phyloP scores from a whole-genome alignment of 2,797 vertebrate genomes.

The Sebastes iracundus region DNA sequence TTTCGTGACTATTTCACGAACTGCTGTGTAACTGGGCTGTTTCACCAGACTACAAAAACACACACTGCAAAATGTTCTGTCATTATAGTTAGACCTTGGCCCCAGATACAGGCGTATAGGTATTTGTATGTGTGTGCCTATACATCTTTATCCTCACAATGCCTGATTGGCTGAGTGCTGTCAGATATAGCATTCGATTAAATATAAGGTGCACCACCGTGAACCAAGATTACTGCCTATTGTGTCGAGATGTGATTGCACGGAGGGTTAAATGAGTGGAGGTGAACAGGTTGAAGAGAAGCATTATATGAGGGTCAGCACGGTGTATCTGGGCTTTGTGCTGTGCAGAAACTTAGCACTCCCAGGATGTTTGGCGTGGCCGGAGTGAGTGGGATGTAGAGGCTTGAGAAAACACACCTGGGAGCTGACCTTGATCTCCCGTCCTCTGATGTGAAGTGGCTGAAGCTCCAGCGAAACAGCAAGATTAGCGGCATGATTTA shows the following conservation, averaged over 20 bases:
- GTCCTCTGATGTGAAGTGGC: not conserved
- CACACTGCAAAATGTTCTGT: not conserved
- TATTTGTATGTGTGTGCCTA: not conserved
- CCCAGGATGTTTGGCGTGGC: not conserved
- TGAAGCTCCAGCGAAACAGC: not conserved
- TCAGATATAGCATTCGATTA: not conserved
- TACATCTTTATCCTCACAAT: not conserved
- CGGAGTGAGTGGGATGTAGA: not conserved
- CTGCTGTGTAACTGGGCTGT: no score
- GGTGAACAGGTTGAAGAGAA: not conserved
- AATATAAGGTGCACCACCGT: not conserved
- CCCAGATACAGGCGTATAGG: not conserved
- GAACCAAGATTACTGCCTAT: not conserved
- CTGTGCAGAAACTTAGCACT: not conserved
- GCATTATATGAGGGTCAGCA: not conserved
- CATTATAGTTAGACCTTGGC: not conserved
- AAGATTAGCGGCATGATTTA: conserved; percentile 4
- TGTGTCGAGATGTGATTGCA: not conserved
- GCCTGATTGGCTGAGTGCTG: not conserved
- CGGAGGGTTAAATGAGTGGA: not conserved
- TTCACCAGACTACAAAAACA: not conserved
- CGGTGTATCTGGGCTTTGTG: not conserved
- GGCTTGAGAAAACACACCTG: conserved; percentile 1
- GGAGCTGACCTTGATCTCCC: not conserved
- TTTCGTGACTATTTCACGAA: no score